phyloP scores from a whole-genome alignment of 2,888 invertebrate species.

The Petrolisthes cinctipes region DNA sequence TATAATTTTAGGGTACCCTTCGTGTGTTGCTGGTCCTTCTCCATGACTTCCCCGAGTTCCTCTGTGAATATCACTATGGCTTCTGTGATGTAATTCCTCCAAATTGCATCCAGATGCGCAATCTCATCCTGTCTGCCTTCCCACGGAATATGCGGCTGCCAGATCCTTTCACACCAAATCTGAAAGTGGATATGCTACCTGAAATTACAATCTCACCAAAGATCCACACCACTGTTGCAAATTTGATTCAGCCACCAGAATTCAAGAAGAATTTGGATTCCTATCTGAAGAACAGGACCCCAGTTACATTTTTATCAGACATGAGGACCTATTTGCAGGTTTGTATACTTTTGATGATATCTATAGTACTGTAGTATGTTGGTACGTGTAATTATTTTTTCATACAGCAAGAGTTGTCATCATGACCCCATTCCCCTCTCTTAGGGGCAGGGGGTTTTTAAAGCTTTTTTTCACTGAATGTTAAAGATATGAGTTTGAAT shows the following conservation, averaged over 20 bases:
- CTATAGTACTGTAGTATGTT: neutral
- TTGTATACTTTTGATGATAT: conserved; percentile 26
- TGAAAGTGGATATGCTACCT: conserved; percentile 91
- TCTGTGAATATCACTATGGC: conserved; percentile 98
- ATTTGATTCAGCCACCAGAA: conserved; percentile 85
- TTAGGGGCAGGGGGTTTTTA: neutral
- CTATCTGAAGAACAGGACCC: conserved; percentile 92
- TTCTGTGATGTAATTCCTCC: conserved; percentile 99
- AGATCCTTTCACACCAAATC: conserved; percentile 97
- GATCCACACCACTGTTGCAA: conserved; percentile 87
- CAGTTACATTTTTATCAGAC: conserved; percentile 95
- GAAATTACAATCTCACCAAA: conserved; percentile 91
- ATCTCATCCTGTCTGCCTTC: conserved; percentile 96
- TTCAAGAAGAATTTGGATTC: conserved; percentile 96
- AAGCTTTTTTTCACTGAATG: neutral
- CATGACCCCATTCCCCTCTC: neutral
- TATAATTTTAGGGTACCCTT: conserved; percentile 76
- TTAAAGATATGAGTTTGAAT: no score
- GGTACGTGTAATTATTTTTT: neutral
- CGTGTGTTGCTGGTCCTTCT: conserved; percentile 93
- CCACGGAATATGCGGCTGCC: conserved; percentile 98
- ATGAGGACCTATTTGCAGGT: conserved; percentile 89
- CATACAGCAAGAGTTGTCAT: neutral
- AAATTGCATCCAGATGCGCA: conserved; percentile 98
- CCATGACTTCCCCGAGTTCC: conserved; percentile 99